These are phyloP conservation scores for Lytechinus pictus DNA, from an alignment of 35 echinoderm and acorn worm genomes.

Conservation along the genomic window DNA sequence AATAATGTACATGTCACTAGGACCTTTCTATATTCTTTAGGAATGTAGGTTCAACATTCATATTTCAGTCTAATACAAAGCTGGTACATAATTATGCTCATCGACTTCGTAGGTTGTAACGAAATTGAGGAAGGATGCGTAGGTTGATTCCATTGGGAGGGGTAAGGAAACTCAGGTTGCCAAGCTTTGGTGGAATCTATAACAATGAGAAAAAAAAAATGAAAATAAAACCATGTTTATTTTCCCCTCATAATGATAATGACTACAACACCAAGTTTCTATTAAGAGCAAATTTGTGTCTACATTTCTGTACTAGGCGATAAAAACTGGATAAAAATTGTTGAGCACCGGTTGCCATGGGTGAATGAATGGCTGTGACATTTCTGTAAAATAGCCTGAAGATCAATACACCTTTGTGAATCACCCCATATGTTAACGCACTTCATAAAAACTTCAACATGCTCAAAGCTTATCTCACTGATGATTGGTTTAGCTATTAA, in stretches of 20 bases:
- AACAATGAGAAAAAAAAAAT: not conserved
- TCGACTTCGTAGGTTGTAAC: not conserved
- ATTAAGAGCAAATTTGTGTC: not conserved
- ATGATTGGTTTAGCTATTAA: no score
- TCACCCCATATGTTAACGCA: no score
- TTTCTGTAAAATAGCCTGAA: no score
- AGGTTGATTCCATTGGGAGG: constrained; percentile 70
- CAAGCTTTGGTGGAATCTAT: constrained; percentile 73
- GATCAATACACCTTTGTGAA: no score
- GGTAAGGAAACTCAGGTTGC: constrained; percentile 54
- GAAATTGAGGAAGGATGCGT: constrained; percentile 32
- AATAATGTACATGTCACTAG: not conserved
- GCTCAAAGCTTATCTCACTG: no score
- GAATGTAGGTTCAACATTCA: not conserved
- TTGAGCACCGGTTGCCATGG: no score
- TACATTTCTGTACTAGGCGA: not conserved
- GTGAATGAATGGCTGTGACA: no score
- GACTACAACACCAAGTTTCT: not conserved
- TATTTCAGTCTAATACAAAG: not conserved
- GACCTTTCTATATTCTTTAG: not conserved
- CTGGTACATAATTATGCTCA: not conserved
- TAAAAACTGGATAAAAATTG: no score
- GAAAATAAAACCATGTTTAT: not conserved
- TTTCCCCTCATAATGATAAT: not conserved
- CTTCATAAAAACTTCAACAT: no score